Evolutionary conservation across 2,888 invertebrate genomes (phyloP), one percentile per base, ranked within the genome.

Genomic region (Ichneumon xanthorius): DNA sequence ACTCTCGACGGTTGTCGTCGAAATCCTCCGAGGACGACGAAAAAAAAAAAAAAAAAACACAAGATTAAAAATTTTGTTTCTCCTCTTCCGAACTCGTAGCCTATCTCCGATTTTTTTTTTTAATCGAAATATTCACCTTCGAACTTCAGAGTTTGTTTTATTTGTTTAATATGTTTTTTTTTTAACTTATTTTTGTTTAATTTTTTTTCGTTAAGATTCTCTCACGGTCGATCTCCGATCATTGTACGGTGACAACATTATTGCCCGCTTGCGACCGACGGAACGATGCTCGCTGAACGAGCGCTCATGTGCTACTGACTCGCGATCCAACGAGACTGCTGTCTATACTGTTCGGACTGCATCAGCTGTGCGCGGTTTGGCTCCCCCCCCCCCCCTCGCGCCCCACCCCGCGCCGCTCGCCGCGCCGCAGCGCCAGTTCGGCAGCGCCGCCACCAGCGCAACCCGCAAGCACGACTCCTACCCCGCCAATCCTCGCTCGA

Each of bases 301-400:
- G 93, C 94, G 94, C 93, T 93, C 92, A 91, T 93, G 91, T 91
- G 91, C 93, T 93, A 94, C 94, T 94, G 93, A 92, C 92, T 93
- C 88, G 89, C 89, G 87, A 88, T 78, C 76, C 84, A 90, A 81
- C 89, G 91, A 87, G 90, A 92, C 92, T 93, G 94, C 94, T 95
- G 95, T 95, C 95, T 95, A 95, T 96, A 95, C 95, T 85, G 78
- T 84, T 78, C 77, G 16, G 48, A 85, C 88, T 92, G 94, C 94
- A 95, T 95, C 95, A 95, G 95, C 95, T 95, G 95, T 95, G 95
- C 93, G 94, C 93, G 94, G 63, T 90, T 92, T 93, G 93, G 45
- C 93, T 93, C 91, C 61, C 61, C 82, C 71, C 93, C 92, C 70
- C 55, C 83, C 71, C 45, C 40, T 68, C 79, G 77, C 78, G 72